Evolutionary conservation across 2,888 invertebrate genomes (phyloP), one percentile per base, ranked within the genome.

Genomic region (Caradrina kadenii): DNA sequence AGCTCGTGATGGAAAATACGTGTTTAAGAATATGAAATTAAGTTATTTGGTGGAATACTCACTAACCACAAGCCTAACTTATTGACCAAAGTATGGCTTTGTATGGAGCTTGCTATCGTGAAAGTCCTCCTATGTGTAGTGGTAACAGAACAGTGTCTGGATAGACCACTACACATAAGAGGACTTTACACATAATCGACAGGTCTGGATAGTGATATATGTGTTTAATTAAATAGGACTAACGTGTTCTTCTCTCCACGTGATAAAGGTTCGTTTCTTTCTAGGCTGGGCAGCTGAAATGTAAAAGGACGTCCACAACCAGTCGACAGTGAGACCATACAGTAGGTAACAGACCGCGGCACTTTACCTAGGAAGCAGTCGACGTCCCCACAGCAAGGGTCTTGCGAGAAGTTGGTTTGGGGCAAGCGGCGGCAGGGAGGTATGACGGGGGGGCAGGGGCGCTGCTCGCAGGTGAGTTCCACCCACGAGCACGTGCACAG

Each of bases 321-420:
- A 54, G 7, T 2, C 53, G 35, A 48, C 10, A 8, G n/a, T 19
- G 35, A 21, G 13, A 35, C 5, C 2, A 19, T 11, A 11, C 21
- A 22, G 26, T 58, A 10, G 17, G 2, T 42, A 45, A 6, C 42
- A 62, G 21, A 63, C 35, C n/a, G 22, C 31, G 39, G 4, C 21
- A 58, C 60, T 17, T 50, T 87, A 93, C 94, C 91, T 81, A 85
- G 76, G 19, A 88, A 82, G 80, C 95, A 95, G 54, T 92, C 69
- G 4, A 94, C 80, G 58, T 93, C 92, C 1, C 94, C 94, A 63
- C 95, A 95, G 78, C 95, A 95, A 17, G 87, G 67, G 56, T 93
- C 92, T 0, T 63, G 31, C n/a, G 77, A 77, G 22, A 48, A 35
- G 26, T 54, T 82, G 3, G 85, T 63, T 8, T 7, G 11, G 7